phyloP scores from a whole-genome alignment of 2,888 invertebrate genomes.

The Agrochola lychnidis region DNA sequence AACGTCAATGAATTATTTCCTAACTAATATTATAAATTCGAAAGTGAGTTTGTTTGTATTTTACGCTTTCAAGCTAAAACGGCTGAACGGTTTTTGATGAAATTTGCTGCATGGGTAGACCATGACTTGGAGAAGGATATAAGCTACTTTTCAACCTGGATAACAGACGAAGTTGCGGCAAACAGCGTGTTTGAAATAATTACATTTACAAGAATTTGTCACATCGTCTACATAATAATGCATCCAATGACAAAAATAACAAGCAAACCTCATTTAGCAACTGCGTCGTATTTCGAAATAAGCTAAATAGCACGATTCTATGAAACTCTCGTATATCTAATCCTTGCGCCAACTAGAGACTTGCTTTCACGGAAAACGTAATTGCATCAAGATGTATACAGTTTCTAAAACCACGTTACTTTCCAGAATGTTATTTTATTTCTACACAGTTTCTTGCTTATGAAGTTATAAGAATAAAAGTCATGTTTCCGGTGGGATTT shows the following conservation, averaged over 20 bases:
- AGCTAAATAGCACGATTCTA: slow-evolving; percentile 27
- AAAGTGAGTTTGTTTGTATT: no score
- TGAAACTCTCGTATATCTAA: slow-evolving; percentile 3
- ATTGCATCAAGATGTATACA: slow-evolving; percentile 18
- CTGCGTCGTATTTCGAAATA: slow-evolving; percentile 34
- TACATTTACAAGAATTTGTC: no score
- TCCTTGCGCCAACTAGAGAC: slow-evolving; percentile 8
- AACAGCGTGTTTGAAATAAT: no score
- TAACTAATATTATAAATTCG: no score
- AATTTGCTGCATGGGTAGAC: no score
- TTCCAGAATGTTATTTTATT: background rate
- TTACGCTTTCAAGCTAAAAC: no score
- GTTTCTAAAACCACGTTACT: background rate
- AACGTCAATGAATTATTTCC: no score
- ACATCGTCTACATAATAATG: no score
- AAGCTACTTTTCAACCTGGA: no score
- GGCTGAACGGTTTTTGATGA: no score
- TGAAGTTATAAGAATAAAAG: background rate
- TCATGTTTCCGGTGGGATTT: background rate
- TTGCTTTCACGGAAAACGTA: slow-evolving; percentile 6
- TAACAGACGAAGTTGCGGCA: no score
- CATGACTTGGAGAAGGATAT: no score
- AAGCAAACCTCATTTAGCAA: background rate
- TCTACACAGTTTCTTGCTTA: background rate
- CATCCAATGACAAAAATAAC: slow-evolving; percentile 3